Percentiles rank a stretch among this genome's conserved stretches.
Evolutionary conservation across 2,797 vertebrate species (phyloP).

Genomic region (Siniperca scherzeri): DNA sequence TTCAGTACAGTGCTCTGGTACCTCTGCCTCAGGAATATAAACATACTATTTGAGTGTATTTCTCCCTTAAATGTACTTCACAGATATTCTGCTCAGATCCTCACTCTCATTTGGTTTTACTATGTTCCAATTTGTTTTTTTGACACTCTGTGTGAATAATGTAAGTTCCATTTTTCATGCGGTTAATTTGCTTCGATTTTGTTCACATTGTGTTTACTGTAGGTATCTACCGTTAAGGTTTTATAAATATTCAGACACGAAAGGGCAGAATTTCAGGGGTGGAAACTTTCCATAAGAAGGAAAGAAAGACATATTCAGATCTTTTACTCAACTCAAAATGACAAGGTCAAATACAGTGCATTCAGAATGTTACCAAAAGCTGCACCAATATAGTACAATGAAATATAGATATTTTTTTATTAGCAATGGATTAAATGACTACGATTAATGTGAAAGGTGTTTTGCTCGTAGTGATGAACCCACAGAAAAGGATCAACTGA

Average conservation of each 20-base stretch:
- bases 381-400: no score
- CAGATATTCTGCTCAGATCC: conserved; percentile 35
- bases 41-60: conserved; percentile 31
- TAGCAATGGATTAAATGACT: not conserved
- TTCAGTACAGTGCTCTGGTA: conserved; percentile 33
- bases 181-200: conserved; percentile 6
- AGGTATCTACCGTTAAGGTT: not conserved
- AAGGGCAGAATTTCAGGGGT: not conserved
- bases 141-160: not conserved
- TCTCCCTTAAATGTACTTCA: conserved; percentile 34
- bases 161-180: not conserved
- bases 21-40: conserved; percentile 55
- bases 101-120: conserved; percentile 19
- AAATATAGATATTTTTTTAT: not conserved
- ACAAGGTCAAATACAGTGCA: no score
- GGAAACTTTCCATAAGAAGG: not conserved
- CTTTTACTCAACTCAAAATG: not conserved
- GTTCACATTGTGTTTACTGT: not conserved
- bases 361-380: not conserved
- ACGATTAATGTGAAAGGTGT: not conserved
- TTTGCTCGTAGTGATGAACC: not conserved
- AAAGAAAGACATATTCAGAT: not conserved
- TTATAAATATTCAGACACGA: not conserved
- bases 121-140: conserved; percentile 2
- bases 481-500: not conserved